These are phyloP conservation scores for Nebria brevicollis DNA, from an alignment of 2,888 invertebrate species.

Conservation along the genomic window DNA sequence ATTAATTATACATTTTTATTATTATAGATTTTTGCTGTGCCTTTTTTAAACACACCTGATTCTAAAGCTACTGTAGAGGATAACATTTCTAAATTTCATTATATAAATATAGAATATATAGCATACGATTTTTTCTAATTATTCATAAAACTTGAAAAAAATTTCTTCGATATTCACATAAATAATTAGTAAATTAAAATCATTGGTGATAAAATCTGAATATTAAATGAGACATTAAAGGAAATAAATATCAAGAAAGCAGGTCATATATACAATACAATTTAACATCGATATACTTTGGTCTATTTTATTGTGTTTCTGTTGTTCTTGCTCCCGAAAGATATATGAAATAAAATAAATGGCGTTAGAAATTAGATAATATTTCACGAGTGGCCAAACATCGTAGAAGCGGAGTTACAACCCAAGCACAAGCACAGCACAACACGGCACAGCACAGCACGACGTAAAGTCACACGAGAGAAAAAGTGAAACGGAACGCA, in stretches of 20 bases:
- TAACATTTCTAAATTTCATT: too few species aligned
- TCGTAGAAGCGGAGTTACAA: neutral
- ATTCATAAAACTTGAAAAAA: too few species aligned
- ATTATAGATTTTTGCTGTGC: too few species aligned
- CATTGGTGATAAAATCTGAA: neutral
- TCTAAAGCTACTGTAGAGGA: too few species aligned
- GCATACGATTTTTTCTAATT: too few species aligned
- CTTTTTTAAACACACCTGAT: too few species aligned
- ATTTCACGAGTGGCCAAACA: constrained; percentile 34
- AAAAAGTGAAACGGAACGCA: constrained; percentile 38
- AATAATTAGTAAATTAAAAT: too few species aligned
- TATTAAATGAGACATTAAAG: neutral
- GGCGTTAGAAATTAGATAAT: constrained; percentile 41
- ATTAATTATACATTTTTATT: too few species aligned
- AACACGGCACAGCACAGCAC: constrained; percentile 26
- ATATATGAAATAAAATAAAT: constrained; percentile 42
- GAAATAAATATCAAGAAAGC: neutral
- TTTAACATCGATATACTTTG: neutral
- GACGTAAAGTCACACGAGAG: constrained; percentile 35
- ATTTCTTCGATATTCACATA: too few species aligned
- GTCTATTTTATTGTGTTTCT: constrained; percentile 1
- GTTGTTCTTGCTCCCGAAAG: constrained; percentile 4
- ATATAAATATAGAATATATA: too few species aligned
- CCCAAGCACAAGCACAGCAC: constrained; percentile 4
- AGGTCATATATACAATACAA: neutral